phyloP scores from a whole-genome alignment of 2,888 invertebrate species.

The Caenorhabditis auriculariae region DNA sequence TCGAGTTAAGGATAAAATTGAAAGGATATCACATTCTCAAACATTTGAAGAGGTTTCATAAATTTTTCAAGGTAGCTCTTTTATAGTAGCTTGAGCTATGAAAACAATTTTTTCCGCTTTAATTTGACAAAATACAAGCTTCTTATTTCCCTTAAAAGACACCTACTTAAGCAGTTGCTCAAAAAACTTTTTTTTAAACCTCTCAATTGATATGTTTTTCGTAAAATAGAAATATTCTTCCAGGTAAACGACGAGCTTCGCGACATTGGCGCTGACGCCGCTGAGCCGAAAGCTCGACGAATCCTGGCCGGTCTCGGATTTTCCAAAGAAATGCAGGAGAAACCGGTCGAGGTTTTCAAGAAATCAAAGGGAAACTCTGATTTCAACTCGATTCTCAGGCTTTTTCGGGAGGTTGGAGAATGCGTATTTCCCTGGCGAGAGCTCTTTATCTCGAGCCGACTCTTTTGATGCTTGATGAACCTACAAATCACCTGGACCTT shows the following conservation, averaged over 20 bases:
- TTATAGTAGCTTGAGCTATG: too few relatives aligned
- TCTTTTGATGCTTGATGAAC: conserved; percentile 93
- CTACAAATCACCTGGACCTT: conserved; percentile 97
- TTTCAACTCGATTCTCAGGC: conserved; percentile 65
- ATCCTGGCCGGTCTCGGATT: conserved; percentile 97
- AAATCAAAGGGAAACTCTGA: too few relatives aligned
- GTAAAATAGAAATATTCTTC: not conserved
- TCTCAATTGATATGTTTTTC: conserved; percentile 1
- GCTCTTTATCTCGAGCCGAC: conserved; percentile 96
- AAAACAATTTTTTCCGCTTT: too few relatives aligned
- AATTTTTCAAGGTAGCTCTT: too few relatives aligned
- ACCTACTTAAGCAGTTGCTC: not conserved
- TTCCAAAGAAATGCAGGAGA: conserved; percentile 76
- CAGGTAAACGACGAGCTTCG: conserved; percentile 89
- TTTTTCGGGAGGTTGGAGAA: conserved; percentile 88
- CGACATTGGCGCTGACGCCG: conserved; percentile 95
- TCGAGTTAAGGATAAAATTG: too few relatives aligned
- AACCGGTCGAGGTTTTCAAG: conserved; percentile 64
- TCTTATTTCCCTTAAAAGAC: not conserved
- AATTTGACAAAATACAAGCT: too few relatives aligned
- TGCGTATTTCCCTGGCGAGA: conserved; percentile 72
- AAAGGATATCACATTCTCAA: too few relatives aligned
- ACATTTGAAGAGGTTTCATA: too few relatives aligned
- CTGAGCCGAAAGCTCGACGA: conserved; percentile 90
- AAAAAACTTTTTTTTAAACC: not conserved